Conservation (phyloP, 2,113 vertebrate genomes). For the Lamprotornis superbus region DNA sequence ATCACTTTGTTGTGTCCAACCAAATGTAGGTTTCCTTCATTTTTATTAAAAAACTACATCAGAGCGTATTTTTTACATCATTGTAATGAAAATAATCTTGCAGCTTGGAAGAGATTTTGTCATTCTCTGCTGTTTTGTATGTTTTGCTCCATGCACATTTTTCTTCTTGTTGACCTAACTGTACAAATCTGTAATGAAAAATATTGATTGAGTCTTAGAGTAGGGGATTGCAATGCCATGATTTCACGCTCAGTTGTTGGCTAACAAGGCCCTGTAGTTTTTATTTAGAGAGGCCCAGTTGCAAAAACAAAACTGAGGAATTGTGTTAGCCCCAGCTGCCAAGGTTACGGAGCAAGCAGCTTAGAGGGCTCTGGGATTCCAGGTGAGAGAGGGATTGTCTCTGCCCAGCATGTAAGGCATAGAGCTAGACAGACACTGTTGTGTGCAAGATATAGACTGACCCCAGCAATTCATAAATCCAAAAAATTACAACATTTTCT, state of each 20-base stretch:
- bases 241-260: conserved; percentile 81
- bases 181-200: conserved; percentile 61
- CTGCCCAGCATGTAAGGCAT: conserved; percentile 76
- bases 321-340: conserved; percentile 67
- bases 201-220: conserved; percentile 73
- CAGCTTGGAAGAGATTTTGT: not conserved
- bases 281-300: conserved; percentile 70
- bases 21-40: not conserved
- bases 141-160: not conserved
- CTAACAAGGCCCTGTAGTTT: conserved; percentile 76
- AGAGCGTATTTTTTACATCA: not conserved
- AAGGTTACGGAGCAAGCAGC: conserved; percentile 67
- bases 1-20: not conserved
- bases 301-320: conserved; percentile 53
- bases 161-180: conserved; percentile 28
- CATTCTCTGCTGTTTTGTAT: not conserved
- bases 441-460: conserved; percentile 67
- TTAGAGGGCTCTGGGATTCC: conserved; percentile 68
- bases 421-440: conserved; percentile 65
- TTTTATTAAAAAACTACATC: conserved; percentile 13
- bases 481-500: conserved; percentile 67
- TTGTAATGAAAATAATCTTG: conserved; percentile 26
- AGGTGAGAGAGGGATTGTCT: conserved; percentile 74
- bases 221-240: conserved; percentile 59
- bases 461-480: conserved; percentile 70